Conservation (phyloP, 2,797 vertebrate genomes). For the Acanthopagrus latus region DNA sequence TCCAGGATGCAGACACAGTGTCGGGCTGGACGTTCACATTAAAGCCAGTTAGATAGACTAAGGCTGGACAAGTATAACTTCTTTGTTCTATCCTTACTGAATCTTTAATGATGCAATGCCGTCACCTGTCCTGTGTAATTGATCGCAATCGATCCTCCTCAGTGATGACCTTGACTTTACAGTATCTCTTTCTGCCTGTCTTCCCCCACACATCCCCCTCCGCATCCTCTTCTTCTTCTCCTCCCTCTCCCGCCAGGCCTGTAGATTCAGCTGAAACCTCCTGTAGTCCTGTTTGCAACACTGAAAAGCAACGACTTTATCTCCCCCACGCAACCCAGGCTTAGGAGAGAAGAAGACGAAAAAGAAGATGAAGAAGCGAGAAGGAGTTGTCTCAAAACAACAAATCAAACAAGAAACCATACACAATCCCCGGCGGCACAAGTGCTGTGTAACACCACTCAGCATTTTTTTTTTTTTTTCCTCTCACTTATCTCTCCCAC, state of each 20-base stretch:
- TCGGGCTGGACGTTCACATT: constrained; percentile 44
- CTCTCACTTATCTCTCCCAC: constrained; percentile 43
- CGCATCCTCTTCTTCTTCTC: background rate
- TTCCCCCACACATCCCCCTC: constrained; percentile 12
- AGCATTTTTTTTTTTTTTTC: background rate
- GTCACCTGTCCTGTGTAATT: constrained; percentile 60
- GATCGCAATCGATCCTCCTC: constrained; percentile 60
- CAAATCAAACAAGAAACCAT: constrained; percentile 72
- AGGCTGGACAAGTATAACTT: constrained; percentile 38
- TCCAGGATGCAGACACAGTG: constrained; percentile 43
- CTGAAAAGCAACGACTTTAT: constrained; percentile 81
- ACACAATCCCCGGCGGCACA: constrained; percentile 55
- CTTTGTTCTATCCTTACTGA: constrained; percentile 48
- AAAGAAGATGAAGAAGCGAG: constrained; percentile 57
- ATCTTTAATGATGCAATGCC: constrained; percentile 57
- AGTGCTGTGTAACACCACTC: constrained; percentile 53
- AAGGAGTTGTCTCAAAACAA: constrained; percentile 69
- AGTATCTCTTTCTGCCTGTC: constrained; percentile 33
- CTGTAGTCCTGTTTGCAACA: constrained; percentile 80
- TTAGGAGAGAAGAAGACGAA: constrained; percentile 70
- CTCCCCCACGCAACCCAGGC: constrained; percentile 78
- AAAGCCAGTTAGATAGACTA: constrained; percentile 39
- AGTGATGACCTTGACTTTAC: constrained; percentile 64
- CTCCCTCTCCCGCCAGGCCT: constrained; percentile 75
- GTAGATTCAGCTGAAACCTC: constrained; percentile 83